phyloP scores from a whole-genome alignment of 2,888 invertebrate species.

The Ophioninae sp. region DNA sequence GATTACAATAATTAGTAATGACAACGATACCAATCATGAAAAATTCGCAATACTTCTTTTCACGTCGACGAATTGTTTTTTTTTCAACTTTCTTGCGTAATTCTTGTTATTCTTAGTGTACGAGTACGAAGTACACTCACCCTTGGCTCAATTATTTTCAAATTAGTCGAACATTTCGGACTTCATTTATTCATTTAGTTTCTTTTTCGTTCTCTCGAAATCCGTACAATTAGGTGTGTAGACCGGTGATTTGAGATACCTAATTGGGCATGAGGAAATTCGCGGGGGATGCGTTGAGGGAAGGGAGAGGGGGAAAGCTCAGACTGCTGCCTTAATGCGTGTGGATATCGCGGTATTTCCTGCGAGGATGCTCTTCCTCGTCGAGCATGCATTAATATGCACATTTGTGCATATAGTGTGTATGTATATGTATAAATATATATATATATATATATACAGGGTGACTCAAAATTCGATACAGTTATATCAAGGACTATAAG shows the following conservation, averaged over 20 bases:
- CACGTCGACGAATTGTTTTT: neutral
- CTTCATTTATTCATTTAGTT: neutral
- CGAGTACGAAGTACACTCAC: too few relatives aligned
- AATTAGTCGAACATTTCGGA: neutral
- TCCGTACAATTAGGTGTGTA: conserved; percentile 8
- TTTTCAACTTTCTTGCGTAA: neutral
- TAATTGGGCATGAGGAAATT: conserved; percentile 26
- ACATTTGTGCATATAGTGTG: conserved; percentile 1
- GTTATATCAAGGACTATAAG: too few relatives aligned
- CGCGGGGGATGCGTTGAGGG: neutral
- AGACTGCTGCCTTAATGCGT: neutral
- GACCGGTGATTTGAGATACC: conserved; percentile 20
- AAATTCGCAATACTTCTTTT: too few relatives aligned
- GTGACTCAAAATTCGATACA: too few relatives aligned
- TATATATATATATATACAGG: too few relatives aligned
- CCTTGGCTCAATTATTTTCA: neutral
- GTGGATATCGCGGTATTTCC: conserved; percentile 42
- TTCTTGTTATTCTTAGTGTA: too few relatives aligned
- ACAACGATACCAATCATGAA: too few relatives aligned
- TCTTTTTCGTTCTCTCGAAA: neutral
- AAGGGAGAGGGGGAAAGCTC: neutral
- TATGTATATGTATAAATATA: too few relatives aligned
- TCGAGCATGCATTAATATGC: conserved; percentile 32
- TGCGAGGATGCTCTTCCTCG: conserved; percentile 55
- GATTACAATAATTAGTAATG: too few relatives aligned